Evolutionary conservation across 2,888 invertebrate genomes (phyloP), one percentile per base, ranked within the genome.

Genomic region (Trichogramma evanescens): DNA sequence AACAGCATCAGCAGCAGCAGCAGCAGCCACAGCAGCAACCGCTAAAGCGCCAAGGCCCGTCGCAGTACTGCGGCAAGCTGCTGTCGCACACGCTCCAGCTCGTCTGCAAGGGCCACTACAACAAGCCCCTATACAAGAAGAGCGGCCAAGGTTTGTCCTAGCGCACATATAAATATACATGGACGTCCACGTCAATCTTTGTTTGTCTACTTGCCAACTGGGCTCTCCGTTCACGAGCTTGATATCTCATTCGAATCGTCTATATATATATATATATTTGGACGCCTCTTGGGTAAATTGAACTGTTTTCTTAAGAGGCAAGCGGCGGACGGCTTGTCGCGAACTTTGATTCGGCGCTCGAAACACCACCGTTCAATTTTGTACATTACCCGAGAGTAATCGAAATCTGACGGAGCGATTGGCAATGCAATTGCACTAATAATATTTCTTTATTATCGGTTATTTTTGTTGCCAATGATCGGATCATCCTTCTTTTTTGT

Each of bases 71-170:
- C 64, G 80, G 80, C 52, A 69, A 67, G 56, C 66, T 70, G 56
- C 69, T 80, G 39, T 72, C 79, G 6, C 73, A 72, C 61, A 71
- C 74, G 5, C 67, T 80, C 38, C 71, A 72, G 56, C 62, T 72
- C n/a, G 65, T 79, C 39, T 80, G 80, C 65, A 68, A 72, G 50
- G 77, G 79, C 38, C 66, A 68, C 41, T 80, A 78, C 66, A 76
- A 78, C 64, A 62, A 71, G 5, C 74, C 76, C 71, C 74, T 75
- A 65, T 74, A 76, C 64, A 76, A 74, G 63, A 74, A 67, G 63
- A 70, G 61, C 53, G 71, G 63, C 56, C 71, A 71, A 72, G 77
- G 77, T 76, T 61, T 58, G 66, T 9, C 10, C n/a, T 40, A 38
- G 10, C 45, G n/a, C n/a, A 8, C 6, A 39, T 4, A 54, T 39